phyloP scores from a whole-genome alignment of 2,888 invertebrate genomes.

The Therioaphis trifolii region DNA sequence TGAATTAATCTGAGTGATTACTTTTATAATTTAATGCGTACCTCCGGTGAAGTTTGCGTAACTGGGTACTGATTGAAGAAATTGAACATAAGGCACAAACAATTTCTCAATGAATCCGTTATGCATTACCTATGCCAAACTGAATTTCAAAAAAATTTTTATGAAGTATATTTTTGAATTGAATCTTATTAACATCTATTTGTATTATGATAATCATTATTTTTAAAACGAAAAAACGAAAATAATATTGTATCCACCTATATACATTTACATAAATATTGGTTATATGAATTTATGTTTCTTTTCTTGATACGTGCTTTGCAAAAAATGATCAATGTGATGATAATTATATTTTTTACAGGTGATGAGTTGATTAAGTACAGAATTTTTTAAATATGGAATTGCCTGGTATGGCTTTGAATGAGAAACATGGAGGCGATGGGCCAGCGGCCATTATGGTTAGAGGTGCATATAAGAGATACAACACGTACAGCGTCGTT shows the following conservation, averaged over 20 bases:
- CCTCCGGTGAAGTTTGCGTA: slow-evolving; percentile 29
- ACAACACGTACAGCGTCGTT: slow-evolving; percentile 65
- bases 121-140: background rate
- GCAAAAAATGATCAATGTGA: background rate
- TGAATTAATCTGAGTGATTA: slow-evolving; percentile 39
- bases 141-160: background rate
- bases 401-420: slow-evolving; percentile 44
- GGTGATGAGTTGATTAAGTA: slow-evolving; percentile 53
- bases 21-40: slow-evolving; percentile 12
- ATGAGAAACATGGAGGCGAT: slow-evolving; percentile 46
- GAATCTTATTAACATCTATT: too few species aligned
- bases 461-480: slow-evolving; percentile 67
- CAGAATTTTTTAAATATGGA: slow-evolving; percentile 38
- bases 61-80: background rate
- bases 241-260: too few species aligned
- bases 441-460: slow-evolving; percentile 65
- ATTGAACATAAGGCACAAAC: background rate
- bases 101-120: background rate
- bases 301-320: too few species aligned
- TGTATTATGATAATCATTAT: too few species aligned
- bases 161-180: too few species aligned
- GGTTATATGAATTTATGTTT: too few species aligned
- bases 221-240: too few species aligned
- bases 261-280: too few species aligned
- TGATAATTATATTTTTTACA: slow-evolving; percentile 6